Conservation (phyloP, 2,888 invertebrate genomes). For the Nephrotoma appendiculata region DNA sequence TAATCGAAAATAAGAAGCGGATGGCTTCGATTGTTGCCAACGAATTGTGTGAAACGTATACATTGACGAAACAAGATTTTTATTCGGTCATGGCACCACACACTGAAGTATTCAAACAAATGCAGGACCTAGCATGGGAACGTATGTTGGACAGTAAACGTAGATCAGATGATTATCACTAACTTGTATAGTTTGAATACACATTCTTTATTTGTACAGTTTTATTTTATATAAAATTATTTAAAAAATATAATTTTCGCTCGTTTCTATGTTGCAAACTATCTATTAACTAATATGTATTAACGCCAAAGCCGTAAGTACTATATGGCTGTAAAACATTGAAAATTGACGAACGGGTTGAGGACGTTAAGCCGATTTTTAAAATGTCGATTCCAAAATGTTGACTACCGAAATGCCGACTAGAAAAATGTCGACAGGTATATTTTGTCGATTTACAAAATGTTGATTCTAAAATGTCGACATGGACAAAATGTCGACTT, state of each 20-base stretch:
- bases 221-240: not conserved
- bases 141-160: not conserved
- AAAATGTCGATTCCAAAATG: too few species aligned
- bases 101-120: not conserved
- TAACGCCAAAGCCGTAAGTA: too few species aligned
- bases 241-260: not conserved
- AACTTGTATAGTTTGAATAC: not conserved
- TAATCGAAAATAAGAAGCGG: constrained; percentile 24
- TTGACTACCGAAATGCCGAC: too few species aligned
- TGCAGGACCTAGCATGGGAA: constrained; percentile 5
- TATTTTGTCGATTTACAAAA: too few species aligned
- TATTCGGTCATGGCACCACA: constrained; percentile 3
- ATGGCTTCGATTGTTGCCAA: constrained; percentile 29
- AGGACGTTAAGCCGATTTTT: too few species aligned
- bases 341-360: too few species aligned
- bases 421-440: too few species aligned
- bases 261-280: not conserved
- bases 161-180: not conserved
- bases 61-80: constrained; percentile 20
- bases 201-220: not conserved
- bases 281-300: too few species aligned
- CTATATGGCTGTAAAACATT: too few species aligned
- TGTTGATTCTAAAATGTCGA: too few species aligned
- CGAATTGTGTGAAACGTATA: constrained; percentile 31
- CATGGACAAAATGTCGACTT: too few species aligned